Base-by-base conservation (phyloP, 1,140 invertebrate species). In the Schlechtendalia chinensis region DNA sequence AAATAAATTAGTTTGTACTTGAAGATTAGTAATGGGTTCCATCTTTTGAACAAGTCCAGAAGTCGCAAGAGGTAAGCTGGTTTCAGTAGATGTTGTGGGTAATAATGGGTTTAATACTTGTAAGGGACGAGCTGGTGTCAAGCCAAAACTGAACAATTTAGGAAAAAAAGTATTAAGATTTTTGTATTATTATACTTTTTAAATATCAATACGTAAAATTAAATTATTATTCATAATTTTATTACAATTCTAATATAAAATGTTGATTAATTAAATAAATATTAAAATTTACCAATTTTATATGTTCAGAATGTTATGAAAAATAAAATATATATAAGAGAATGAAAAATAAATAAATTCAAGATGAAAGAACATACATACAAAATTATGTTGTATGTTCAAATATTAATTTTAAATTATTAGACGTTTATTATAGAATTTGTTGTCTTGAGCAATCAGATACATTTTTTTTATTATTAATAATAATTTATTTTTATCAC, bases 21-120 rank as follows among this genome's bases (percentile, higher is more conserved):
- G 96, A 65, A 98, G 87, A 88, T 97, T 98, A 82, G 94, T 98
- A 1, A 99, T 88, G 11, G 98, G 98, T 69, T 98, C 96, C 96
- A 99, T 99, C 77, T 95, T 91, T 87, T 97, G 95, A 29, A 99
- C 92, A 58, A 94, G 93, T n/a, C 97, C 98, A 81, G 88, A 90
- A 10, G 93, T 95, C 82, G 90, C 92, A 19, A 99, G 87, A 3
- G 89, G 86, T 32, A 99, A 86, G 77, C 89, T 91, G 0, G 91
- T 89, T 85, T 96, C 95, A 32, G 91, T 90, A 81, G 89, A 91
- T 83, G 95, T 92, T 82, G 95, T 94, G 14, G 97, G 96, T 81
- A 91, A 91, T 63, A 99, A 85, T 19, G 94, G 92, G 80, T 91
- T 90, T 29, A 90, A 87, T 29, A 98, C 90, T 84, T 93, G 90